phyloP scores from a whole-genome alignment of 2,888 invertebrate species.

The Xiphydria camelus region DNA sequence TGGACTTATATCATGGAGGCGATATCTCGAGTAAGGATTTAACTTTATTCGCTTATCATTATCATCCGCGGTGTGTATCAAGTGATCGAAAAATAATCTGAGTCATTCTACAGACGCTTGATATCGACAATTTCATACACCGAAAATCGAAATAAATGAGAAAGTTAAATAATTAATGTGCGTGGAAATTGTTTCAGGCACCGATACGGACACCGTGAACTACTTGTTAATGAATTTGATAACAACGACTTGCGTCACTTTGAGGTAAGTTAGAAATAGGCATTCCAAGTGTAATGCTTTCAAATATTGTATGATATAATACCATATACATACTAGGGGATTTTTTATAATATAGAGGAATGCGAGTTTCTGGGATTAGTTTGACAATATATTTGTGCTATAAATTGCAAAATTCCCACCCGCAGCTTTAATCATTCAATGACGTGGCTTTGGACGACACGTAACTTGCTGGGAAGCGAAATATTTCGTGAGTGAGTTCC shows the following conservation, averaged over 20 bases:
- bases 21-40: conserved; percentile 57
- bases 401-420: too few relatives aligned
- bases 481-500: too few relatives aligned
- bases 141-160: background rate
- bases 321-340: too few relatives aligned
- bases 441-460: too few relatives aligned
- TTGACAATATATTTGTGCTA: too few relatives aligned
- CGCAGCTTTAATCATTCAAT: too few relatives aligned
- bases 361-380: too few relatives aligned
- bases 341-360: too few relatives aligned
- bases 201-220: conserved; percentile 56
- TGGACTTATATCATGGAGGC: conserved; percentile 55
- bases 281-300: background rate
- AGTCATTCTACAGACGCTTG: too few relatives aligned
- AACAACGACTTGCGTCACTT: conserved; percentile 56
- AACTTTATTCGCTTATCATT: conserved; percentile 5
- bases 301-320: too few relatives aligned
- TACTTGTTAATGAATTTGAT: conserved; percentile 58
- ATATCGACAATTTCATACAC: background rate
- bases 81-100: background rate
- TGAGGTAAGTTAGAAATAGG: conserved; percentile 49
- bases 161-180: background rate
- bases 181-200: conserved; percentile 35
- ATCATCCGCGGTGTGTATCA: conserved; percentile 10
- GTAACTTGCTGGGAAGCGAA: too few relatives aligned